Evolutionary conservation across 2,113 vertebrate genomes (phyloP).

Genomic region (Aldabrachelys gigantea): DNA sequence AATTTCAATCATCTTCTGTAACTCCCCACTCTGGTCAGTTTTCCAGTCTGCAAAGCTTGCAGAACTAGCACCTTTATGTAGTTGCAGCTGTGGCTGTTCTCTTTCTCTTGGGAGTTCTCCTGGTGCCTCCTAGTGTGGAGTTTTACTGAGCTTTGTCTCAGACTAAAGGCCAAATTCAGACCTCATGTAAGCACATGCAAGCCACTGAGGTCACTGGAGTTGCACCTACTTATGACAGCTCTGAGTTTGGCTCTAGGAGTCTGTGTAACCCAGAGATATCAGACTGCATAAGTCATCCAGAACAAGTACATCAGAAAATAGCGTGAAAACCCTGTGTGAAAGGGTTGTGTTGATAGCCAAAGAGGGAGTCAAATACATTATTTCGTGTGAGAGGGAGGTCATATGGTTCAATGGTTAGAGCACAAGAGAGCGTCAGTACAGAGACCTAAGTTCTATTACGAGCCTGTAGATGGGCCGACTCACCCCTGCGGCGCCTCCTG

Average conservation of each 20-base stretch:
- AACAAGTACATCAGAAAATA: no score
- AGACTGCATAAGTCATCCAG: neutral
- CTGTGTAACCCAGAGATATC: neutral
- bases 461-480: no score
- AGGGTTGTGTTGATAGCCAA: no score
- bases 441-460: no score
- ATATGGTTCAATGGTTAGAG: no score
- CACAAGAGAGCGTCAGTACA: no score
- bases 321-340: no score
- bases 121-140: neutral
- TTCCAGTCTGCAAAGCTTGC: neutral
- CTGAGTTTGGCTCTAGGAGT: neutral
- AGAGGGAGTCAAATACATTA: no score
- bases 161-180: neutral
- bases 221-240: neutral
- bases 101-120: neutral
- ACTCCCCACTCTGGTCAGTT: neutral
- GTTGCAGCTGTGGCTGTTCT: neutral
- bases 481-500: no score
- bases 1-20: neutral
- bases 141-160: neutral
- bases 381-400: no score
- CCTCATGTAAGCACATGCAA: neutral
- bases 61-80: neutral
- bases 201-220: neutral